These are phyloP conservation scores for Hirtodrosophila trivittata DNA, from an alignment of 2,888 invertebrate genomes.

Conservation along the genomic window DNA sequence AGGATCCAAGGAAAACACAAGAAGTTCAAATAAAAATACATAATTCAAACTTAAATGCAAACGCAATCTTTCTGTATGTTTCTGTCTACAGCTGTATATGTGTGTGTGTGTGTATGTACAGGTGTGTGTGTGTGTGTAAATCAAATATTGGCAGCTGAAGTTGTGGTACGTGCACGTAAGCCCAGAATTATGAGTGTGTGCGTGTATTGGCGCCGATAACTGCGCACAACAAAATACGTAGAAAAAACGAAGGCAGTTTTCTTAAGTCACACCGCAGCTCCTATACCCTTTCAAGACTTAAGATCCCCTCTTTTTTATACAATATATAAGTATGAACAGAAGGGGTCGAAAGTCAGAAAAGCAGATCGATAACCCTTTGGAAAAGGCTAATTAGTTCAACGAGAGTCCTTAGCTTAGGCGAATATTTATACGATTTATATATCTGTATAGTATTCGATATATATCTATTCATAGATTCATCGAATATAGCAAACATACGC, in stretches of 20 bases:
- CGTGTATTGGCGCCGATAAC: slow-evolving; percentile 20
- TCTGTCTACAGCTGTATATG: neutral
- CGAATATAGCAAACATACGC: too few relatives aligned
- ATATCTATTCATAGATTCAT: too few relatives aligned
- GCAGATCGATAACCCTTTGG: too few relatives aligned
- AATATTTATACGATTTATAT: too few relatives aligned
- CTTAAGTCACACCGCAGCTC: neutral
- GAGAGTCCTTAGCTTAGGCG: too few relatives aligned
- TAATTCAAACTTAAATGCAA: slow-evolving; percentile 58
- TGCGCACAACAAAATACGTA: slow-evolving; percentile 2
- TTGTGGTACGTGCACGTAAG: slow-evolving; percentile 47
- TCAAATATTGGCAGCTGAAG: slow-evolving; percentile 56
- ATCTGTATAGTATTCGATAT: too few relatives aligned
- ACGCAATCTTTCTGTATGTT: slow-evolving; percentile 5
- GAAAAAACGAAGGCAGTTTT: slow-evolving; percentile 21
- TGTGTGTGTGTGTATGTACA: slow-evolving; percentile 1
- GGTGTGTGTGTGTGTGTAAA: slow-evolving; percentile 24
- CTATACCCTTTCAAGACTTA: neutral
- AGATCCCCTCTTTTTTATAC: too few relatives aligned
- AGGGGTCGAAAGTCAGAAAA: too few relatives aligned
- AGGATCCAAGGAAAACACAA: slow-evolving; percentile 14
- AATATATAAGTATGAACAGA: too few relatives aligned
- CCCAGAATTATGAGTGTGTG: slow-evolving; percentile 43
- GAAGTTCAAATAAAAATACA: slow-evolving; percentile 55
- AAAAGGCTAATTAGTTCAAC: too few relatives aligned